Evolutionary conservation across 2,888 invertebrate species (phyloP), one percentile per base, ranked within the genome.

Genomic region (Scaptomyza parva): DNA sequence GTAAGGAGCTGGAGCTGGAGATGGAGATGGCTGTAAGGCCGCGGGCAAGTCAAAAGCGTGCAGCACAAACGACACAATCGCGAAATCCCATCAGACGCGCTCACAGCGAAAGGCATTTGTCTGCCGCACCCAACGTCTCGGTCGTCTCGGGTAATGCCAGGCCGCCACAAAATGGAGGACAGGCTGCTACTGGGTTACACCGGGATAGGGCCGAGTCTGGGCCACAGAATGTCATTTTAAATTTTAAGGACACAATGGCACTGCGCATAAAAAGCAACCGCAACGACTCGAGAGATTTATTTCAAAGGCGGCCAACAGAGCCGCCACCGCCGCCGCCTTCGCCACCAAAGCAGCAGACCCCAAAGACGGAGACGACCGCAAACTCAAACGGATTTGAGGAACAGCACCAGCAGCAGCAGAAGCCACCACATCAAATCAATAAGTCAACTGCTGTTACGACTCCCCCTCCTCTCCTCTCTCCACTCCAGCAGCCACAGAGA

Each of bases 191-290:
- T 20, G 30, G 28, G 20, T 30, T 11, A 3, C 18, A 47, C n/a
- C n/a, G n/a, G 30, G 11, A 28, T 47, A 47, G 62, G 28, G 41
- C 50, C 37, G 45, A 60, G 48, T 26, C 17, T 48, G 74, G 47
- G 63, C 75, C 80, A 22, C 80, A 77, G 78, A 78, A 76, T 84
- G 88, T 89, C 79, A 88, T 86, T 83, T 86, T 91, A 76, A 90
- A 90, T 86, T 88, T 93, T 92, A 92, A 95, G 89, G 97, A 97
- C 90, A 97, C 97, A 24, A 97, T 97, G 95, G 95, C 97, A 22
- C 92, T 97, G 79, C 94, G 96, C 77, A 93, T 94, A 54, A 94
- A 94, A 90, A 92, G 92, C 73, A 92, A 92, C 84, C 94, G 94
- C 89, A 93, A 93, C 39, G 94, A 94, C 89, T 93, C 94, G 20